Evolutionary conservation across 2,888 invertebrate genomes (phyloP).

Genomic region (Acrobeloides nanus): DNA sequence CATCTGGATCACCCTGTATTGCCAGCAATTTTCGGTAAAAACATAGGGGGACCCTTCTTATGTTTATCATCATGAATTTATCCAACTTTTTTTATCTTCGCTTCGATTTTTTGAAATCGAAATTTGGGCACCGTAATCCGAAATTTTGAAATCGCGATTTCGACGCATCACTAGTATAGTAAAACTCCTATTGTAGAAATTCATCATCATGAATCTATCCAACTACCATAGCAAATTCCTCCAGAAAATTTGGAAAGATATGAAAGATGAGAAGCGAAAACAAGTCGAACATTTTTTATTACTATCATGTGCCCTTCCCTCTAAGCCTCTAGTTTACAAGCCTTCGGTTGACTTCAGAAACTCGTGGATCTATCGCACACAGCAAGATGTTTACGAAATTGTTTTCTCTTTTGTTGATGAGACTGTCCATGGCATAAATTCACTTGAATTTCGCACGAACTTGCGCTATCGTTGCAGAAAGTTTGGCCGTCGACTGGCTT

Average conservation of each 20-base stretch:
- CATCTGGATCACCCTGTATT: too few species aligned
- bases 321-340: slow-evolving; percentile 9
- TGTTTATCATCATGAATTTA: too few species aligned
- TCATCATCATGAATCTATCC: slow-evolving; percentile 15
- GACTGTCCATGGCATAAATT: slow-evolving; percentile 16
- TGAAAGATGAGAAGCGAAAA: slow-evolving; percentile 19
- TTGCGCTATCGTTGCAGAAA: slow-evolving; percentile 15
- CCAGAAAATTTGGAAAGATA: slow-evolving; percentile 16
- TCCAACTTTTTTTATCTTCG: too few species aligned
- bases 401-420: slow-evolving; percentile 25
- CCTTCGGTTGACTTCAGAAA: slow-evolving; percentile 11
- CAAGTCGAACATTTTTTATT: slow-evolving; percentile 13
- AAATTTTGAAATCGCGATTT: too few species aligned
- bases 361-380: slow-evolving; percentile 20
- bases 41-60: too few species aligned
- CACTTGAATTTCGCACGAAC: slow-evolving; percentile 13
- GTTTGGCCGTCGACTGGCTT: slow-evolving; percentile 24
- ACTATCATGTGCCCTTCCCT: slow-evolving; percentile 6
- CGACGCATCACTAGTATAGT: too few species aligned
- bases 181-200: background rate
- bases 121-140: too few species aligned
- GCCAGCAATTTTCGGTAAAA: too few species aligned
- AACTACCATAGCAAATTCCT: slow-evolving; percentile 18
- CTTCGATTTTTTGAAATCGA: too few species aligned
- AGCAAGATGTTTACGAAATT: slow-evolving; percentile 26